Evolutionary conservation across 2,113 vertebrate species (phyloP), one percentile per base, ranked within the genome.

Genomic region (Clarias macrocephalus): DNA sequence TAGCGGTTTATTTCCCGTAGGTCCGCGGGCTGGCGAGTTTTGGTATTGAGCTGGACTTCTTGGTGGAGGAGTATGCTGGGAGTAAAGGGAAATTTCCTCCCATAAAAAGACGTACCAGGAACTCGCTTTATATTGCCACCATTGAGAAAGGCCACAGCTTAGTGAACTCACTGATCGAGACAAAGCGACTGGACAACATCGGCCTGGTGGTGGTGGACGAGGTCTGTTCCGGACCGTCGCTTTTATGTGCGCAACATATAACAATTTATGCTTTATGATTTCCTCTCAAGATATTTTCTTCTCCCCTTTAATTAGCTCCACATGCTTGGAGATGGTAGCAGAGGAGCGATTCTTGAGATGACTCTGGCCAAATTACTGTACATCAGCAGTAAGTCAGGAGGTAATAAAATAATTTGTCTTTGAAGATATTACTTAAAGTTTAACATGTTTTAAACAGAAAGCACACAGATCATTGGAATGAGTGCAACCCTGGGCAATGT

Each of bases 51-150:
- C 89, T 99, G 89, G 97, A 95, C 90, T 99, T 99, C 94, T 93
- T 98, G 93, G 96, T 99, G 91, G 98, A 99, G 94, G 98, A 99
- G 93, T 99, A 99, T 15, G 97, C 98, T 0, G 98, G 97, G 90
- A 98, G 97, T 90, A 99, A 98, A 94, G 98, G 98, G 84, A 95
- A 90, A 92, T 97, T 99, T 90, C 98, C 98, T 81, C 98, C 98
- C 0, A 92, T 97, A 87, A 99, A 96, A 92, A 95, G 96, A 83
- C 96, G 96, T 80, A 90, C 80, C 9, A 96, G 94, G 80, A 96
- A 93, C 2, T 98, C 96, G 0, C 92, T 99, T 0, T 99, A 97
- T 88, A 92, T 99, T 77, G 95, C 97, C 21, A 99, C 98, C 0
- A 99, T 99, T 87, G 98, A 99, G 89, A 99, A 99, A 88, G 97